Conservation (phyloP, 2,113 vertebrate species). For the Aspidoscelis tigris region DNA sequence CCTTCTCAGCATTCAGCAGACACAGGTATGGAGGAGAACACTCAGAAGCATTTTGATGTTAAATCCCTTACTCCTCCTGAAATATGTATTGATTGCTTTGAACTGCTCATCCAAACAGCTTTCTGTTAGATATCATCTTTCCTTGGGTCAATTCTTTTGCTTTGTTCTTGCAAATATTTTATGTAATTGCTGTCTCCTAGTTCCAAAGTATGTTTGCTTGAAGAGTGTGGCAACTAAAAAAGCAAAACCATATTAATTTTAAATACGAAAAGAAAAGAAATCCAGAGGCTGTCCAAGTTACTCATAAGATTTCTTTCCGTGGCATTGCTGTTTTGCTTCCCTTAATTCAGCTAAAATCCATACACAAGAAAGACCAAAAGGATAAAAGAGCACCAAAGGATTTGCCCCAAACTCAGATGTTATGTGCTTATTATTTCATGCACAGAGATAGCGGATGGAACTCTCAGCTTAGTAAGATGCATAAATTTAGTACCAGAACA, state of each 20-base stretch:
- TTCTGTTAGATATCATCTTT: neutral
- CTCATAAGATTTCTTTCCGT: neutral
- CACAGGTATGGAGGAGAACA: neutral
- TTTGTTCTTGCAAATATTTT: neutral
- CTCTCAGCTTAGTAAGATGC: slow-evolving; percentile 55
- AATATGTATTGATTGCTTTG: neutral
- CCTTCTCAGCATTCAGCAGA: neutral
- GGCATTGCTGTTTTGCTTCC: slow-evolving; percentile 42
- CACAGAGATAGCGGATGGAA: slow-evolving; percentile 47
- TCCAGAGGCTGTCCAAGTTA: neutral
- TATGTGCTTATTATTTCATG: slow-evolving; percentile 54
- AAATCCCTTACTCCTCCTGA: neutral
- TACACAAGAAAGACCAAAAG: slow-evolving; percentile 55
- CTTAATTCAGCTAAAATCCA: slow-evolving; percentile 69
- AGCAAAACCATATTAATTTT: neutral
- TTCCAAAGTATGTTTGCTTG: neutral
- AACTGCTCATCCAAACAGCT: neutral
- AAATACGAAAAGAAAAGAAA: neutral
- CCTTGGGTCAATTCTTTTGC: neutral
- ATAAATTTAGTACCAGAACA: slow-evolving; percentile 53
- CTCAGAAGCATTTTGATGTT: neutral
- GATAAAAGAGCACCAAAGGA: slow-evolving; percentile 61
- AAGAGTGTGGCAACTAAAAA: neutral
- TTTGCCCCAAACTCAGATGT: slow-evolving; percentile 63
- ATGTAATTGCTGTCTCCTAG: neutral